Percentiles rank a stretch among this genome's conserved stretches.
Conservation (phyloP, 1,140 invertebrate species). For the Rhagoletis pomonella region DNA sequence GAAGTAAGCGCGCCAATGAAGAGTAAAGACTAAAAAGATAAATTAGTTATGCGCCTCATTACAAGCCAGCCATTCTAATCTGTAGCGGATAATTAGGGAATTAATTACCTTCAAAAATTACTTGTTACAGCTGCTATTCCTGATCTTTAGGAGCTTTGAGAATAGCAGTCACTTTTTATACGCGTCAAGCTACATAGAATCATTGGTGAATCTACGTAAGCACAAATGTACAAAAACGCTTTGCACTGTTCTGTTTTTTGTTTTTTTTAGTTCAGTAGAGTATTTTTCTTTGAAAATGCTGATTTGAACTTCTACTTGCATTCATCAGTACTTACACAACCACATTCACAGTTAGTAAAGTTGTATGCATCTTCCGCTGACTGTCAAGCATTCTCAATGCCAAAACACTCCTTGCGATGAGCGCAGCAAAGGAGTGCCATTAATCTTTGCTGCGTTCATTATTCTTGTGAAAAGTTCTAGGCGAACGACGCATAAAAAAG, state of each 20-base stretch:
- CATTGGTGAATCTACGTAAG: no score
- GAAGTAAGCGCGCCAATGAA: not conserved
- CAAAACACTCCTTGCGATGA: not conserved
- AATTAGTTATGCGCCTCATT: slow-evolving; percentile 11
- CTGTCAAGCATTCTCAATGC: not conserved
- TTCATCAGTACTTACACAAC: not conserved
- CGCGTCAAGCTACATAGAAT: no score
- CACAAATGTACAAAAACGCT: no score
- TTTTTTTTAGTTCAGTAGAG: no score
- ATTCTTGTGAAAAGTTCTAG: slow-evolving; percentile 52
- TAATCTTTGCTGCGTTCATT: slow-evolving; percentile 51
- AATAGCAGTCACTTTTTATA: no score
- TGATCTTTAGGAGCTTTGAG: no score
- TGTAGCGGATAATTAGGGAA: slow-evolving; percentile 27
- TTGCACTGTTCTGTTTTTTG: no score
- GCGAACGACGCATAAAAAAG: slow-evolving; percentile 20
- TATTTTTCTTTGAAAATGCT: no score
- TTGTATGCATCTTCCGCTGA: not conserved
- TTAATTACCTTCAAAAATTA: slow-evolving; percentile 18
- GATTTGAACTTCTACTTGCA: slow-evolving; percentile 14
- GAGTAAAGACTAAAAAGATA: not conserved
- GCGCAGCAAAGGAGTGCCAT: slow-evolving; percentile 34
- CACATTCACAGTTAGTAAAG: no score
- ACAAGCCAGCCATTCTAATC: slow-evolving; percentile 7
- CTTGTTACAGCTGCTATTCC: slow-evolving; percentile 25